A percentile compares a stretch with the other conserved stretches of the same genome.
phyloP scores from a whole-genome alignment of 2,888 invertebrate species.

The Drosophila quinaria region DNA sequence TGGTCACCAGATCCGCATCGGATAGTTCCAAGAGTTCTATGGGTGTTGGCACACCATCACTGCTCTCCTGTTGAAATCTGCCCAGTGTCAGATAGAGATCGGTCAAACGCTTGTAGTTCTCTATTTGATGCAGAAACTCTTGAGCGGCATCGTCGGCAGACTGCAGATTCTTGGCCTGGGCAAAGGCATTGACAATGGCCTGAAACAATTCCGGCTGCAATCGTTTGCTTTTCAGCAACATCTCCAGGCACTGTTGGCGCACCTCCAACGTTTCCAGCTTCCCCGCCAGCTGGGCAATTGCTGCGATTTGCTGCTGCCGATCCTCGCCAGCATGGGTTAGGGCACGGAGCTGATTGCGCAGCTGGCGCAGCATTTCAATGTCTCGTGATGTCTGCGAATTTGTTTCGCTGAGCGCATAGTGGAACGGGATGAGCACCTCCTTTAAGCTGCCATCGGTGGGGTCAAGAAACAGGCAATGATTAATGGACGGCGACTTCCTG shows the following conservation, averaged over 20 bases:
- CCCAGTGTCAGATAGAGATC: slow-evolving; percentile 82
- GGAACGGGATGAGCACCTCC: slow-evolving; percentile 95
- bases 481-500: slow-evolving; percentile 85
- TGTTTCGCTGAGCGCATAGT: slow-evolving; percentile 94
- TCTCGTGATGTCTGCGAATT: slow-evolving; percentile 95
- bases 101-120: slow-evolving; percentile 78
- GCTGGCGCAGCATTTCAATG: slow-evolving; percentile 92
- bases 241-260: slow-evolving; percentile 90
- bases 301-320: slow-evolving; percentile 83
- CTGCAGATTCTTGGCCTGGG: slow-evolving; percentile 41
- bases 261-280: slow-evolving; percentile 91
- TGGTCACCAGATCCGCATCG: slow-evolving; percentile 87
- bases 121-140: slow-evolving; percentile 78
- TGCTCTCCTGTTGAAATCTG: slow-evolving; percentile 33
- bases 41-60: slow-evolving; percentile 42
- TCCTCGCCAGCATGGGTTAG: slow-evolving; percentile 87
- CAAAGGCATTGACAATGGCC: slow-evolving; percentile 85
- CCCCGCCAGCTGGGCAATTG: slow-evolving; percentile 85
- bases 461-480: slow-evolving; percentile 93
- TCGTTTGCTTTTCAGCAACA: slow-evolving; percentile 89
- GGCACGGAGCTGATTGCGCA: slow-evolving; percentile 89
- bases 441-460: slow-evolving; percentile 92
- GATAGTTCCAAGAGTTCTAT: slow-evolving; percentile 69
- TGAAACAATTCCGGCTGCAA: slow-evolving; percentile 88
- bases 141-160: slow-evolving; percentile 49